These are phyloP conservation scores for Chrysolina americana DNA, from an alignment of 2,888 invertebrate species.

Conservation along the genomic window DNA sequence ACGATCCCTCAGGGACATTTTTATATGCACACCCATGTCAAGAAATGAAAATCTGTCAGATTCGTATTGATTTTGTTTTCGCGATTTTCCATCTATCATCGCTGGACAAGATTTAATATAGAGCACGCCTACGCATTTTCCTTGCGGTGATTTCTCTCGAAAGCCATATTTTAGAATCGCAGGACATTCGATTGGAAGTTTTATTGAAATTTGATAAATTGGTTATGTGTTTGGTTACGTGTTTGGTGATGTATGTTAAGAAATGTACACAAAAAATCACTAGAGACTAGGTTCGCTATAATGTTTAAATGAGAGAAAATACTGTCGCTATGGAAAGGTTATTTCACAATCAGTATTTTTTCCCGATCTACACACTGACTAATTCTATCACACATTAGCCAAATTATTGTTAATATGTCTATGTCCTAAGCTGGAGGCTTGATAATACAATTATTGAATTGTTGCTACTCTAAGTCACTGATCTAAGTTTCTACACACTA, in stretches of 20 bases:
- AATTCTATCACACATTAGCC: slow-evolving; percentile 50
- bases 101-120: slow-evolving; percentile 64
- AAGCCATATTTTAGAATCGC: slow-evolving; percentile 44
- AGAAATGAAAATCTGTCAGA: slow-evolving; percentile 58
- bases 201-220: slow-evolving; percentile 37
- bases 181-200: slow-evolving; percentile 46
- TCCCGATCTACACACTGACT: slow-evolving; percentile 55
- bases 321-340: slow-evolving; percentile 13
- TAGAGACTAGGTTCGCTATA: slow-evolving; percentile 22
- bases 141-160: slow-evolving; percentile 24
- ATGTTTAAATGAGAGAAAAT: slow-evolving; percentile 15
- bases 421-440: slow-evolving; percentile 45
- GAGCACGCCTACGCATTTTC: slow-evolving; percentile 56
- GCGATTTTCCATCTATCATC: slow-evolving; percentile 63
- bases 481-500: slow-evolving; percentile 52
- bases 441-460: slow-evolving; percentile 40
- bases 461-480: slow-evolving; percentile 45
- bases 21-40: slow-evolving; percentile 14
- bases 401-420: slow-evolving; percentile 46
- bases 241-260: slow-evolving; percentile 24
- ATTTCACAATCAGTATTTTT: slow-evolving; percentile 40
- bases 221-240: slow-evolving; percentile 19
- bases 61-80: slow-evolving; percentile 49
- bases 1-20: not conserved
- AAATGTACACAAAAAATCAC: slow-evolving; percentile 23